phyloP scores from a whole-genome alignment of 2,113 vertebrate genomes.

The Spea bombifrons region DNA sequence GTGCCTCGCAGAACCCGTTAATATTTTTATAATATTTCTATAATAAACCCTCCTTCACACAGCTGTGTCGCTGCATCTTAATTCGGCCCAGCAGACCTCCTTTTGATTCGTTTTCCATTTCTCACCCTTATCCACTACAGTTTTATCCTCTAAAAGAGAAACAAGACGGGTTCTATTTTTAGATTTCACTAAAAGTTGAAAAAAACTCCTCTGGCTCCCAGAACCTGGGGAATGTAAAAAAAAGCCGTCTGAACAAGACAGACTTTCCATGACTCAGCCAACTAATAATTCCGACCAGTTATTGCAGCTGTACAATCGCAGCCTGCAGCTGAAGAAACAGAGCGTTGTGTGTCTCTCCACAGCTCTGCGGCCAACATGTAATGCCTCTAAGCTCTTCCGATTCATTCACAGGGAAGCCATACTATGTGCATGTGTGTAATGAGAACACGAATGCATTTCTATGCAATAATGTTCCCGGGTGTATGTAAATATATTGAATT shows the following conservation, averaged over 20 bases:
- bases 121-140: conserved; percentile 7
- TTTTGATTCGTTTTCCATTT: conserved; percentile 27
- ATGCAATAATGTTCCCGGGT: too few species aligned
- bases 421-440: too few species aligned
- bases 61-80: conserved; percentile 17
- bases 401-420: background rate
- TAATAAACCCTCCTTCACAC: background rate
- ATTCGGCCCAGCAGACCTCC: conserved; percentile 12
- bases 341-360: conserved; percentile 17
- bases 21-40: conserved; percentile 18
- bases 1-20: background rate
- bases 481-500: too few species aligned
- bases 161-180: conserved; percentile 39
- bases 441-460: too few species aligned
- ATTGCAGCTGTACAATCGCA: conserved; percentile 14
- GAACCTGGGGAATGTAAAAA: conserved; percentile 25
- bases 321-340: conserved; percentile 36
- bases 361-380: background rate
- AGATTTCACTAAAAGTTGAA: conserved; percentile 23
- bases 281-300: conserved; percentile 1
- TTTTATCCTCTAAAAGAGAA: conserved; percentile 37
- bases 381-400: background rate
- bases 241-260: conserved; percentile 20
- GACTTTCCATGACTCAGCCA: conserved; percentile 42
- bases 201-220: conserved; percentile 18